Base-by-base conservation (phyloP, 2,888 invertebrate genomes). In the Erebia palarica region DNA sequence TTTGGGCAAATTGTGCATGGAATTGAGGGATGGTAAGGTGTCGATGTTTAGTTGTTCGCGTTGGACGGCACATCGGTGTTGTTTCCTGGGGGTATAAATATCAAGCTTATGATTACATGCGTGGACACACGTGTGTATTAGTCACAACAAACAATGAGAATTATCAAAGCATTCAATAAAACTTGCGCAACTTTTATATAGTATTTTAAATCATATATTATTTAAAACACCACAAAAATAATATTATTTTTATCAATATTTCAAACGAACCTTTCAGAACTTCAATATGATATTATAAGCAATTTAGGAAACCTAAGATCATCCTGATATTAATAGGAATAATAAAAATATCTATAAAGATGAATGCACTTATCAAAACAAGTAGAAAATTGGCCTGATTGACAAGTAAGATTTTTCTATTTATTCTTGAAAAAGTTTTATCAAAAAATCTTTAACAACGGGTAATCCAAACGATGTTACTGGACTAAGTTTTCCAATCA, bases 51-150 rank as follows among this genome's bases (percentile, higher is more conserved):
- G 85, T 91, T 87, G 86, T 86, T 86, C 77, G 84, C 79, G 80
- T 84, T 83, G 84, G 92, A 87, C 86, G 91, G 88, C 82, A 91
- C 91, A 82, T 92, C 93, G 78, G 84, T 87, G 89, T 88, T 93
- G 92, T 90, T 92, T 89, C 93, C 93, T 93, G 92, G 81, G 76
- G 87, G 87, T 36, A 92, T 89, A 92, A 80, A 91, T 89, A 88
- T 89, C 90, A 91, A 92, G 92, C 92, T 79, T 80, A 78, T 80
- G 84, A 88, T 91, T 90, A 89, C 89, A 86, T 87, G 92, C 92
- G 86, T 87, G 87, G 78, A 85, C 88, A 90, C 89, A 88, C 87
- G 88, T 87, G 87, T 64, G 72, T 68, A 73, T 79, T 80, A 81
- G 81, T 80, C 74, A 78, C 77, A 72, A 57, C 44, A 70, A 64